Conservation (phyloP, 23 tunicate genomes). For the Ascidia mentula region DNA sequence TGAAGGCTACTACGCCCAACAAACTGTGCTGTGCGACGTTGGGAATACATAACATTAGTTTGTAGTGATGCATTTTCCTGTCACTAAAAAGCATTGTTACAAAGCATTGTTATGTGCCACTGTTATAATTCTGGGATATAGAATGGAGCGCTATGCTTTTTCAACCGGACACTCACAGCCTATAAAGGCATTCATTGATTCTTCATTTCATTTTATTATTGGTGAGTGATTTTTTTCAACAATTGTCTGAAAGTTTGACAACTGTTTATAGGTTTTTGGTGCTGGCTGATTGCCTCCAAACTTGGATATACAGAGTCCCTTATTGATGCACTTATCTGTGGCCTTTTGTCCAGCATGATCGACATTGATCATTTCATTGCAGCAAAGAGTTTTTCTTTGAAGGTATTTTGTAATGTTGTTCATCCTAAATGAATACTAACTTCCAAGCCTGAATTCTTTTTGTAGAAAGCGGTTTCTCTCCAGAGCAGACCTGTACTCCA, state of each 20-base stretch:
- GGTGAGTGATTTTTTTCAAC: too few relatives aligned
- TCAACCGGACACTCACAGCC: too few relatives aligned
- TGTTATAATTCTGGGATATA: too few relatives aligned
- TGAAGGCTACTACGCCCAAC: too few relatives aligned
- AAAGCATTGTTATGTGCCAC: too few relatives aligned
- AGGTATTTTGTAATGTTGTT: conserved; percentile 24
- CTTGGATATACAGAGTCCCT: neutral
- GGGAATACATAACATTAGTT: too few relatives aligned
- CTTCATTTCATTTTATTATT: too few relatives aligned
- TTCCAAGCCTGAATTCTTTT: neutral
- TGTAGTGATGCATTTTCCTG: too few relatives aligned
- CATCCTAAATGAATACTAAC: neutral
- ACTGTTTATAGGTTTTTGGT: conserved; percentile 45
- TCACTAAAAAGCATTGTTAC: too few relatives aligned
- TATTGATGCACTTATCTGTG: conserved; percentile 37
- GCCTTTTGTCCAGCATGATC: conserved; percentile 47
- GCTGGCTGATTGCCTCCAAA: conserved; percentile 33
- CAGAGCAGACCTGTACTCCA: neutral
- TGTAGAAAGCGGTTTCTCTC: neutral
- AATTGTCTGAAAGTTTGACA: neutral
- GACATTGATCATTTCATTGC: conserved; percentile 66
- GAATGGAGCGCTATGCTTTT: too few relatives aligned
- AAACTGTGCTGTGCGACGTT: too few relatives aligned
- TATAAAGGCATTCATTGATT: too few relatives aligned
- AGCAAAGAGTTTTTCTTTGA: conserved; percentile 44